phyloP scores from a whole-genome alignment of 2,113 vertebrate genomes.

The Protobothrops mucrosquamatus region DNA sequence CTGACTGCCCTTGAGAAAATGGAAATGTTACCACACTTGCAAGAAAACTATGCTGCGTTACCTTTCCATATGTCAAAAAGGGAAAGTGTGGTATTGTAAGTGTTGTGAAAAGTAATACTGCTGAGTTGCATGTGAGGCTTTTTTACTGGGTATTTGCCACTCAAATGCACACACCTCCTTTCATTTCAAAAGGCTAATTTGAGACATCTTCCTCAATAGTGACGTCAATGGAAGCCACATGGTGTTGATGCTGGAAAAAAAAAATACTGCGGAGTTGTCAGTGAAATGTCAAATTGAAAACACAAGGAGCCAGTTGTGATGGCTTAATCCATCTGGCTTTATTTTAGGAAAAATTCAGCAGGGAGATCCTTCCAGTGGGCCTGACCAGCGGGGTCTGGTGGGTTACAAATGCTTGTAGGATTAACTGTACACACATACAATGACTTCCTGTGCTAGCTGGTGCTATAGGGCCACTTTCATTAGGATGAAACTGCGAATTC shows the following conservation, averaged over 20 bases:
- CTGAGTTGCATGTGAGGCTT: constrained; percentile 16
- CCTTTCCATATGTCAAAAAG: constrained; percentile 9
- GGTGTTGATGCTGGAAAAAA: neutral
- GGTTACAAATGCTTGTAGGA: neutral
- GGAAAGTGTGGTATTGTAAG: neutral
- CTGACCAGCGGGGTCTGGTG: neutral
- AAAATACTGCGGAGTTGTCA: neutral
- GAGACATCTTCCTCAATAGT: constrained; percentile 20
- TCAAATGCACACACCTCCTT: constrained; percentile 6
- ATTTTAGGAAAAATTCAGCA: neutral
- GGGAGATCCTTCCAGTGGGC: neutral
- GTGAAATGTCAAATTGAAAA: constrained; percentile 41
- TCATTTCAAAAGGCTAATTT: neutral
- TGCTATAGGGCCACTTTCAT: neutral
- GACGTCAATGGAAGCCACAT: constrained; percentile 3
- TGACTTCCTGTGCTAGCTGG: neutral
- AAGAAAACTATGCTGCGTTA: neutral
- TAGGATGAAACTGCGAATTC: neutral
- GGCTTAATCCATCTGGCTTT: neutral
- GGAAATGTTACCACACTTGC: constrained; percentile 17
- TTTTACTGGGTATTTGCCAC: neutral
- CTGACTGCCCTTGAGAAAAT: neutral
- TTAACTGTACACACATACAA: neutral
- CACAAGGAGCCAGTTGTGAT: neutral
- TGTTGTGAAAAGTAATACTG: constrained; percentile 21